phyloP scores from a whole-genome alignment of 1,140 invertebrate genomes.

The Elymnias hypermnestra region DNA sequence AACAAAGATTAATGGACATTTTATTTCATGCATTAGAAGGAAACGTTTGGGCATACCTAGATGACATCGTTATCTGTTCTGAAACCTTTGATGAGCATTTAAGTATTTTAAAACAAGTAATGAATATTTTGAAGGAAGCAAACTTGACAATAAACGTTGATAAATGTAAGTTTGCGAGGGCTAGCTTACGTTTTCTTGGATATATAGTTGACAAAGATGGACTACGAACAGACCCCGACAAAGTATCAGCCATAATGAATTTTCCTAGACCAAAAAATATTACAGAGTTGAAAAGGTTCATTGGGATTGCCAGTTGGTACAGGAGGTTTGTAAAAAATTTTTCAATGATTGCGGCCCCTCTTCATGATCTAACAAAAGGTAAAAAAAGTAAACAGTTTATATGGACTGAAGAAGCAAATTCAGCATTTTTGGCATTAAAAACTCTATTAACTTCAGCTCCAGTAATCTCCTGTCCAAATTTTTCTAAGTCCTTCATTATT shows the following conservation, averaged over 20 bases:
- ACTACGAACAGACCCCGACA: no score
- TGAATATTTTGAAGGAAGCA: slow-evolving; percentile 27
- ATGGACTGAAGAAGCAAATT: slow-evolving; percentile 28
- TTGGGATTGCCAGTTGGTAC: slow-evolving; percentile 58
- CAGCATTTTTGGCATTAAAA: no score
- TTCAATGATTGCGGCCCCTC: slow-evolving; percentile 40
- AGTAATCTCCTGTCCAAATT: slow-evolving; percentile 44
- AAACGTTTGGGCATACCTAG: slow-evolving; percentile 34
- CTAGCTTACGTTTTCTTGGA: slow-evolving; percentile 37
- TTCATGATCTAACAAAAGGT: slow-evolving; percentile 48
- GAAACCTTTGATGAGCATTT: slow-evolving; percentile 37
- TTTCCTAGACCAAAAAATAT: slow-evolving; percentile 45
- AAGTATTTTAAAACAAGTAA: slow-evolving; percentile 24
- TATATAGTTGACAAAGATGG: slow-evolving; percentile 21
- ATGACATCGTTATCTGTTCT: slow-evolving; percentile 46
- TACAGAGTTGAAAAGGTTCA: not conserved
- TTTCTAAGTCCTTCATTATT: slow-evolving; percentile 33
- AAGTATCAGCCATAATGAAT: slow-evolving; percentile 22
- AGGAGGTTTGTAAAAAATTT: slow-evolving; percentile 60
- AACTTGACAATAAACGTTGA: slow-evolving; percentile 35
- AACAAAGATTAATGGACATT: slow-evolving; percentile 34
- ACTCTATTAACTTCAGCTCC: no score
- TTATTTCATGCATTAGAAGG: slow-evolving; percentile 20
- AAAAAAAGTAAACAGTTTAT: slow-evolving; percentile 21
- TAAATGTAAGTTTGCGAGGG: slow-evolving; percentile 27